Base-by-base conservation (phyloP, 1,140 invertebrate species). In the Apis laboriosa region DNA sequence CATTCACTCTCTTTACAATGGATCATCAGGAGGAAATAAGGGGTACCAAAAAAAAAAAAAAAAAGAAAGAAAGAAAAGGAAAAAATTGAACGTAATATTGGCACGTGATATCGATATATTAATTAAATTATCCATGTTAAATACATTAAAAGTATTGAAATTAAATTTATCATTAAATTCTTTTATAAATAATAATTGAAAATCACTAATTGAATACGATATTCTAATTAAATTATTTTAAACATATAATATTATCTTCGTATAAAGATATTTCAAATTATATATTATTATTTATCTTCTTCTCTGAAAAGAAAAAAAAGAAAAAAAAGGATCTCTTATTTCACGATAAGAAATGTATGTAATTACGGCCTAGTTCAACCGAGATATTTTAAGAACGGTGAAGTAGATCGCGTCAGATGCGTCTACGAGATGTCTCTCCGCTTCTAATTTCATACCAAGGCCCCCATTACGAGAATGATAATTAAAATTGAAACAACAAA, bases 381-480 rank as follows among this genome's bases (percentile, higher is more conserved):
- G 28, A n/a, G 77, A n/a, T 80, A 80, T 80, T 80, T 80, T 63
- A 3, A 63, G 58, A 80, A 73, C 34, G 4, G 34, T 17, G 56
- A 61, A 72, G 72, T 61, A 55, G 56, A 73, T 73, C 77, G 70
- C n/a, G 28, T 80, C 58, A 17, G 55, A 17, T 13, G 63, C 21
- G 58, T n/a, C 77, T 34, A 11, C 17, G n/a, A 67, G 43, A 51
- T 28, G 9, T 34, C 34, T 19, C 17, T n/a, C 63, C 28, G 12
- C 34, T 43, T 2, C 43, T 49, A 49, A 67, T 12, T 13, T 49
- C 66, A 21, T 4, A 21, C 12, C 21, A 5, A 0, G 12, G 19
- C 9, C 4, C 4, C 21, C 24, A 34, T 51, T 68, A 15, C 67
- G 2, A 17, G 4, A 9, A n/a, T 49, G 12, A 12, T n/a, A 68